phyloP scores from a whole-genome alignment of 2,113 vertebrate species.

The Leucosticte australis region DNA sequence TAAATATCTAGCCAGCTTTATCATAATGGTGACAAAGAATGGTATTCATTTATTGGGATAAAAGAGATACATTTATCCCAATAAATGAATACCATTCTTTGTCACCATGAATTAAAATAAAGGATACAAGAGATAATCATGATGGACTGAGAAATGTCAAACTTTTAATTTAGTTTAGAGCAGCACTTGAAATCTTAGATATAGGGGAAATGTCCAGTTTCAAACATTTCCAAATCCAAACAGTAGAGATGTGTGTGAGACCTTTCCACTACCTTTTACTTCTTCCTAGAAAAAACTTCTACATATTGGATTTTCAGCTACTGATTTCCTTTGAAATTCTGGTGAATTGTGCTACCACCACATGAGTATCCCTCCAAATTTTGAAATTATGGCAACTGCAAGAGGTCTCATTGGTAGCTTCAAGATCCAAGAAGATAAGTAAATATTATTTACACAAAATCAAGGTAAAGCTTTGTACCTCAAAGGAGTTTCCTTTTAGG shows the following conservation, averaged over 20 bases:
- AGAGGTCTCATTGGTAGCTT: not conserved
- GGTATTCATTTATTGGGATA: not conserved
- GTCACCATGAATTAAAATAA: not conserved
- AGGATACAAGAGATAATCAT: not conserved
- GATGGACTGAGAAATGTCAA: not conserved
- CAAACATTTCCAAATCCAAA: not conserved
- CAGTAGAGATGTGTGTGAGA: not conserved
- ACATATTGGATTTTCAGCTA: not conserved
- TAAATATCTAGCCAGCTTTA: not conserved
- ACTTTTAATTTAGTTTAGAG: not conserved
- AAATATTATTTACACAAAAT: not conserved
- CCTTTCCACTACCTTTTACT: not conserved
- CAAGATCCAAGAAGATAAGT: not conserved
- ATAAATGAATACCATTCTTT: too few relatives aligned
- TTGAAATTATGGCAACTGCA: not conserved
- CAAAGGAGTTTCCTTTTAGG: not conserved
- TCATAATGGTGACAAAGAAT: not conserved
- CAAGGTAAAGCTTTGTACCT: not conserved
- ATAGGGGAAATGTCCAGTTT: not conserved
- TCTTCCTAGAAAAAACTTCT: not conserved
- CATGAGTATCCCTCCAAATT: not conserved
- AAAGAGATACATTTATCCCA: too few relatives aligned
- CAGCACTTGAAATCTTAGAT: not conserved
- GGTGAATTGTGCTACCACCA: not conserved
- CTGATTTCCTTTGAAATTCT: not conserved